Base-by-base conservation (phyloP, 2,113 vertebrate species). In the Polypterus senegalus region DNA sequence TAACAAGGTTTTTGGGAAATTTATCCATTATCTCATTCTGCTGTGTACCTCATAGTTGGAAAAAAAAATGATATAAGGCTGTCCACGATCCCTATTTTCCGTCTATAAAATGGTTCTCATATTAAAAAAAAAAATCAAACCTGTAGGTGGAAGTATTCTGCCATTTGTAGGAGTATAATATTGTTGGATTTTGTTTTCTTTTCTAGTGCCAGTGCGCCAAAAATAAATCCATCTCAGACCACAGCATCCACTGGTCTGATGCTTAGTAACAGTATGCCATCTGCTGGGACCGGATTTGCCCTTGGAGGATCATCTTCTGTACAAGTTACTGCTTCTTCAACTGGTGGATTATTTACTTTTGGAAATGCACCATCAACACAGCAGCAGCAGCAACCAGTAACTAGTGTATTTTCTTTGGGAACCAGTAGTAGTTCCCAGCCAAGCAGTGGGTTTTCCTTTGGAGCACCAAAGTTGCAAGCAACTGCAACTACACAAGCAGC, bases 221-320 rank as follows among this genome's bases (percentile, higher is more conserved):
- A 89, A 4, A 69, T 93, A 4, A 84, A 62, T 63, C 66, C 47
- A 66, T 67, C 80, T 62, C 93, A 91, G 65, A 67, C 79, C 2
- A 57, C 74, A 0, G 57, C 81, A 0, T 58, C 83, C 3, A 58
- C 77, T 0, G 85, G 86, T 57, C 76, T 91, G 63, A 59, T 76
- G 5, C 76, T 92, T 3, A 86, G 88, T 58, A 68, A 79, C 27
- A 4, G 75, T 1, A 48, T 63, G 6, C 62, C 80, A 3, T 58
- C 74, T 1, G 10, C 72, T 1, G 76, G 70, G 9, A 48, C 77
- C 6, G 82, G 82, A 11, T 88, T 86, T 59, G 45, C 71, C 2
- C 64, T 88, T 5, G 77, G 78, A 1, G 60, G 71, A 44, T 0
- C 75, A 45, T 51, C 68, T 3, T 83, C 80, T 71, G 66, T 67